A percentile compares a stretch with the other conserved stretches of the same genome.
phyloP scores from a whole-genome alignment of 2,888 invertebrate species.

The Sphaeridia pumilis region DNA sequence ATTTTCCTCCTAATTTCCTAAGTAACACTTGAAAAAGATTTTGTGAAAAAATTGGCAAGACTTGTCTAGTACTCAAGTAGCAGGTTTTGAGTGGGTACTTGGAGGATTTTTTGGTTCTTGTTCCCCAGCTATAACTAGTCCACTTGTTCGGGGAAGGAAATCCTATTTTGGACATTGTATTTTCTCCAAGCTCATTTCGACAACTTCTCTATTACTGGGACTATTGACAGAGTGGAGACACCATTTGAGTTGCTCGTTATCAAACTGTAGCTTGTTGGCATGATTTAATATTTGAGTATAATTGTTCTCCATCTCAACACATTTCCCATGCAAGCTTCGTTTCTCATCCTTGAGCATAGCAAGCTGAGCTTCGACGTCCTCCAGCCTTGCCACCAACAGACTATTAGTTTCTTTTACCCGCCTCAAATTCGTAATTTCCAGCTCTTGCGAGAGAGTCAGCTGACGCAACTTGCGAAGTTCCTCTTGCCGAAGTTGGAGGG shows the following conservation, averaged over 20 bases:
- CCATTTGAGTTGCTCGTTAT: constrained; percentile 28
- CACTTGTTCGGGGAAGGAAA: too few relatives aligned
- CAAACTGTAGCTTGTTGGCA: constrained; percentile 23
- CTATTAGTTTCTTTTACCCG: constrained; percentile 24
- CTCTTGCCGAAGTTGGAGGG: constrained; percentile 74
- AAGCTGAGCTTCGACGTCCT: constrained; percentile 33
- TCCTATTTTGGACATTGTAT: too few relatives aligned
- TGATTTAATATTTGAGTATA: constrained; percentile 20
- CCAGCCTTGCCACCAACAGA: constrained; percentile 24
- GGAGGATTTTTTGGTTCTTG: too few relatives aligned
- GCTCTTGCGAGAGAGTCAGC: constrained; percentile 23
- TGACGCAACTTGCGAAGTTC: constrained; percentile 64
- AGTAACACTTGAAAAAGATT: too few relatives aligned
- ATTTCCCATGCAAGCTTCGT: constrained; percentile 21
- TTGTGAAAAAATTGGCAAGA: too few relatives aligned
- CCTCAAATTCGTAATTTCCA: constrained; percentile 25
- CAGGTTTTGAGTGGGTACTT: too few relatives aligned
- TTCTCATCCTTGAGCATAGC: constrained; percentile 29
- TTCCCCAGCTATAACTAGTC: too few relatives aligned
- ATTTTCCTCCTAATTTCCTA: too few relatives aligned
- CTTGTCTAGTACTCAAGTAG: too few relatives aligned
- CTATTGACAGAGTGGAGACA: constrained; percentile 18
- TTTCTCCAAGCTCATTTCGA: background rate
- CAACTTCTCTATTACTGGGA: background rate
- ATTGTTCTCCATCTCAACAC: constrained; percentile 18